These are phyloP conservation scores for Pterostichus madidus DNA, from an alignment of 2,888 invertebrate genomes.

Conservation along the genomic window DNA sequence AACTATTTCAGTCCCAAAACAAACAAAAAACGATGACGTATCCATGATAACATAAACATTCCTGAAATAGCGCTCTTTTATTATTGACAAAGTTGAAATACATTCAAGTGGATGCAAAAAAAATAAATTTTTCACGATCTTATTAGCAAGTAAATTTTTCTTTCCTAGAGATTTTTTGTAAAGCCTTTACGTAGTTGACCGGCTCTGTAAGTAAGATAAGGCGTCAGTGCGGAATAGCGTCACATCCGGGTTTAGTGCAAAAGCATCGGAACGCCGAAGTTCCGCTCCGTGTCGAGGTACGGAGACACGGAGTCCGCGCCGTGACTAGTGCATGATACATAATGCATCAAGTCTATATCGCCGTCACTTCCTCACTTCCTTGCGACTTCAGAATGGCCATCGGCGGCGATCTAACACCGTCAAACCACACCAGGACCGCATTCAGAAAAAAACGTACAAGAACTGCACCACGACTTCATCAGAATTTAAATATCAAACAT, in stretches of 20 bases:
- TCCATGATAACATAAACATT: too few species aligned
- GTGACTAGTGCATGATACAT: slow-evolving; percentile 58
- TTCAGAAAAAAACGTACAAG: not conserved
- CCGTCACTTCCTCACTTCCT: slow-evolving; percentile 62
- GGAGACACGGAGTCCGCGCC: not conserved
- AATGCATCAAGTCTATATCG: slow-evolving; percentile 65
- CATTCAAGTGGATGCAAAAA: too few species aligned
- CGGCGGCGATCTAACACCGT: slow-evolving; percentile 47
- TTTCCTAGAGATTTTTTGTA: too few species aligned
- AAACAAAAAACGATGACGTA: too few species aligned
- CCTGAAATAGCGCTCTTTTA: too few species aligned
- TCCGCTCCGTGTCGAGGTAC: not conserved
- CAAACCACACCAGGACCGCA: slow-evolving; percentile 42
- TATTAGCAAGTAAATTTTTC: too few species aligned
- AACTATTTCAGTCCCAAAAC: too few species aligned
- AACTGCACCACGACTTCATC: too few species aligned
- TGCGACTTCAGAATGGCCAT: slow-evolving; percentile 54
- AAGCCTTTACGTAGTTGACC: too few species aligned
- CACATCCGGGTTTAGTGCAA: not conserved
- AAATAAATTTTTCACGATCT: too few species aligned
- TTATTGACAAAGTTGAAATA: too few species aligned
- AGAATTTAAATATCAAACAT: too few species aligned
- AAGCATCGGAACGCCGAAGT: not conserved
- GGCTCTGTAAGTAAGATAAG: not conserved
- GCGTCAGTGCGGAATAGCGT: slow-evolving; percentile 45